These are phyloP conservation scores for Macroramphosus scolopax DNA, from an alignment of 2,797 vertebrate genomes.

Conservation along the genomic window DNA sequence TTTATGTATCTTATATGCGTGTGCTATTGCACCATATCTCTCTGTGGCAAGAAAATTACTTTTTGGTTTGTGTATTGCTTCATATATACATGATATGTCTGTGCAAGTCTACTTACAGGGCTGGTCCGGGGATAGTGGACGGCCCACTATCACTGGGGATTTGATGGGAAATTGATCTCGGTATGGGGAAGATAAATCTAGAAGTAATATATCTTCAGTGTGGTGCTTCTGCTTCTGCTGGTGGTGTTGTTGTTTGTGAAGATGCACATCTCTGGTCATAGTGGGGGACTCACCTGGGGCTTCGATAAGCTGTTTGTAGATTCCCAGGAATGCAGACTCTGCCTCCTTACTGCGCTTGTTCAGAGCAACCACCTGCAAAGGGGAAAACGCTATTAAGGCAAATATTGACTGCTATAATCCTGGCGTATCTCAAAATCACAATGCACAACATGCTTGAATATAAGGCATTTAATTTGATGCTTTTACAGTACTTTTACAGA, in stretches of 20 bases:
- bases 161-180: constrained; percentile 20
- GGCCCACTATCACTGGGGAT: constrained; percentile 1
- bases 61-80: constrained; percentile 10
- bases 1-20: constrained; percentile 55
- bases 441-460: constrained; percentile 14
- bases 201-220: constrained; percentile 32
- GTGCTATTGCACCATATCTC: constrained; percentile 35
- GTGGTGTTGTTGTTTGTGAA: constrained; percentile 41
- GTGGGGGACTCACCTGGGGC: constrained; percentile 90
- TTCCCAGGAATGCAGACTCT: constrained; percentile 93
- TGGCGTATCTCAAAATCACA: constrained; percentile 7
- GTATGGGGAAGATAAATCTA: constrained; percentile 25
- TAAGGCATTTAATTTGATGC: constrained; percentile 10
- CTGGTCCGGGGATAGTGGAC: constrained; percentile 1
- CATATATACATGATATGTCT: constrained; percentile 13
- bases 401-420: constrained; percentile 26
- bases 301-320: constrained; percentile 94
- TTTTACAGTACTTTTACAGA: no score
- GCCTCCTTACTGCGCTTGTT: constrained; percentile 97
- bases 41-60: constrained; percentile 33
- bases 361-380: constrained; percentile 91
- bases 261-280: constrained; percentile 48
- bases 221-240: constrained; percentile 9
- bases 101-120: constrained; percentile 6
- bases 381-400: constrained; percentile 52